A percentile compares a stretch with the other conserved stretches of the same genome.
Conservation (phyloP, 2,888 invertebrate species). For the Teinopalpus imperialis region DNA sequence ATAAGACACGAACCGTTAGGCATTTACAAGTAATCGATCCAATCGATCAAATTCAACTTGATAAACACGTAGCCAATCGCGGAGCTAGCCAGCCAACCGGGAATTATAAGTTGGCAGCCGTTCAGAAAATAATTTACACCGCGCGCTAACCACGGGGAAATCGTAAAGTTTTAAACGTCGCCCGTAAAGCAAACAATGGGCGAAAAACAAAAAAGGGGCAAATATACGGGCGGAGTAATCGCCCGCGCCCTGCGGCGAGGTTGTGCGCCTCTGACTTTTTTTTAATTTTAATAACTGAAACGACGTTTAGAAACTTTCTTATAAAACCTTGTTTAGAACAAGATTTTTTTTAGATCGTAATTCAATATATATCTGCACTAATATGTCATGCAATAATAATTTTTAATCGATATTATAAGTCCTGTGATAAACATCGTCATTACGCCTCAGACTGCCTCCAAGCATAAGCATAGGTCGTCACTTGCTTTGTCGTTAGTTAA, state of each 20-base stretch:
- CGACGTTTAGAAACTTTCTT: background rate
- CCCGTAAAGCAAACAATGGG: conserved; percentile 78
- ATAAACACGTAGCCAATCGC: conserved; percentile 63
- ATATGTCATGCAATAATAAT: too few relatives aligned
- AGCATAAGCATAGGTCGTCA: too few relatives aligned
- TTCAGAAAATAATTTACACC: conserved; percentile 69
- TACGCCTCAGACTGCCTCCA: too few relatives aligned
- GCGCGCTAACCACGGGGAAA: conserved; percentile 65
- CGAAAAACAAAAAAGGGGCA: conserved; percentile 70
- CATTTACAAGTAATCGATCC: background rate
- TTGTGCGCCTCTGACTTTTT: conserved; percentile 41
- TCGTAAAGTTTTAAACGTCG: conserved; percentile 73
- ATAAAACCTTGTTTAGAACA: background rate
- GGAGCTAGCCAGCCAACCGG: conserved; percentile 49
- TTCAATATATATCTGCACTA: background rate
- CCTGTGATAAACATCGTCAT: too few relatives aligned
- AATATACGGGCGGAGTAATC: conserved; percentile 49
- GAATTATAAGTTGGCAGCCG: conserved; percentile 71
- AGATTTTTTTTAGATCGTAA: background rate
- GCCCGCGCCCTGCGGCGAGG: conserved; percentile 47
- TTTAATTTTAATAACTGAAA: conserved; percentile 21
- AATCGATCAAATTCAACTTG: conserved; percentile 42
- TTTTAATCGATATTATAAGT: too few relatives aligned
- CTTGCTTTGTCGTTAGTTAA: too few relatives aligned
- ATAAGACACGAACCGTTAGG: too few relatives aligned